Evolutionary conservation across 1,140 invertebrate genomes (phyloP), one percentile per base, ranked within the genome.

Genomic region (Nasonia vitripennis): DNA sequence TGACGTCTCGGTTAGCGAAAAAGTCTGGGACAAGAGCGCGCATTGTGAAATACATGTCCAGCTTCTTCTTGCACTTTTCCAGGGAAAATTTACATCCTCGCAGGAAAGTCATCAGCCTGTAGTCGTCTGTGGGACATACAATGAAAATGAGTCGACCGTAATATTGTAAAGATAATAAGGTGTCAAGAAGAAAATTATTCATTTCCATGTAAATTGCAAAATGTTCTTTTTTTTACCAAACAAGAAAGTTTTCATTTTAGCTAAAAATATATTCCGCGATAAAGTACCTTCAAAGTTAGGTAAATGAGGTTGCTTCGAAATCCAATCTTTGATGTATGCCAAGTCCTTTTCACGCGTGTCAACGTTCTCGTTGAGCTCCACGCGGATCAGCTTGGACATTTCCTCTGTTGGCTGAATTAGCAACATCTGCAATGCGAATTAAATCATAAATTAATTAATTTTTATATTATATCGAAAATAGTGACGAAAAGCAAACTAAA

Each of bases 11-110:
- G 90, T 97, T 96, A 70, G 93, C 93, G 90, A 97, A 98, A 91
- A 98, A 97, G 91, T 98, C 97, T 0, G 97, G 97, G 27, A 96
- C 95, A 1, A 96, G 96, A 11, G 96, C 94, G 41, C 97, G 94
- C 97, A 98, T 97, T 20, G 97, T 97, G 90, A 97, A 97, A 90
- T 96, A 97, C 93, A 96, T 96, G 91, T 98, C 97, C 73, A 98
- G 89, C 92, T 98, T 98, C 87, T 94, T 94, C 91, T 98, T 98
- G 27, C 95, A 95, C 90, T 96, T 96, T 89, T 97, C 97, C 86
- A 97, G 89, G 27, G 96, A 97, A 89, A 96, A 97, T 93, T 97
- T 98, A 91, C 96, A 97, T 11, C 97, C 97, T 48, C 97, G 94
- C 37, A 98, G 91, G 92, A 97, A 98, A 0, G 96, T 96, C 91